Percentiles rank a stretch among this genome's conserved stretches.
phyloP scores from a whole-genome alignment of 1,140 invertebrate species.

The Fragariocoptes setiger region DNA sequence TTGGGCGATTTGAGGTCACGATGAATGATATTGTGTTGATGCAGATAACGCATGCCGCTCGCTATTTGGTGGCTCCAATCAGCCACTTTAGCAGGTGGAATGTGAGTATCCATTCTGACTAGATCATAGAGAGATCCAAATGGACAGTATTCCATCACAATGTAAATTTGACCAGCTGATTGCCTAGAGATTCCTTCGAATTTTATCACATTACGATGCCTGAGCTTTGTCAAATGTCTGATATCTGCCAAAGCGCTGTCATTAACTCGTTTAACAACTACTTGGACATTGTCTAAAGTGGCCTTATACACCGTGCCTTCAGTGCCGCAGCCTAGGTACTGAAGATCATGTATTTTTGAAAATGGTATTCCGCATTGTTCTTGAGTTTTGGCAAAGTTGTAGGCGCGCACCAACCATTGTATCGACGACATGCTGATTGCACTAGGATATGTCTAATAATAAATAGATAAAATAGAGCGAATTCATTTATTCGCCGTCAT shows the following conservation, averaged over 20 bases:
- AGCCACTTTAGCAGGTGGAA: conserved; percentile 47
- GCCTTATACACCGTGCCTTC: conserved; percentile 86
- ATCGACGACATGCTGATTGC: no score
- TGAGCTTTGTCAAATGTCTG: conserved; percentile 61
- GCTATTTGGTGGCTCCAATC: conserved; percentile 86
- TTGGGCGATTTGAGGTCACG: conserved; percentile 32
- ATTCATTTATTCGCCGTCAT: no score
- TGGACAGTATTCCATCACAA: conserved; percentile 92
- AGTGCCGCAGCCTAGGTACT: conserved; percentile 68
- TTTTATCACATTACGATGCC: conserved; percentile 81
- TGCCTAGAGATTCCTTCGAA: conserved; percentile 78
- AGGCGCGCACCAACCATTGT: no score
- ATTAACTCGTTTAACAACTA: conserved; percentile 82
- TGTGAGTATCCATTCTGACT: conserved; percentile 37
- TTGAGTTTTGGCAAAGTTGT: no score
- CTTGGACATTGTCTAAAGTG: conserved; percentile 29
- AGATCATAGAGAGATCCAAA: conserved; percentile 74
- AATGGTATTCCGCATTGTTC: no score
- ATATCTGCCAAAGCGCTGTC: conserved; percentile 82
- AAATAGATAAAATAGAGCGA: no score
- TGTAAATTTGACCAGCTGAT: conserved; percentile 68
- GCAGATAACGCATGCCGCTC: conserved; percentile 76
- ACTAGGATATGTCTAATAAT: no score
- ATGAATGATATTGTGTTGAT: conserved; percentile 84
- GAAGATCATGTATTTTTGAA: no score